Evolutionary conservation across 2,113 vertebrate species (phyloP).

Genomic region (Bufo gargarizans): DNA sequence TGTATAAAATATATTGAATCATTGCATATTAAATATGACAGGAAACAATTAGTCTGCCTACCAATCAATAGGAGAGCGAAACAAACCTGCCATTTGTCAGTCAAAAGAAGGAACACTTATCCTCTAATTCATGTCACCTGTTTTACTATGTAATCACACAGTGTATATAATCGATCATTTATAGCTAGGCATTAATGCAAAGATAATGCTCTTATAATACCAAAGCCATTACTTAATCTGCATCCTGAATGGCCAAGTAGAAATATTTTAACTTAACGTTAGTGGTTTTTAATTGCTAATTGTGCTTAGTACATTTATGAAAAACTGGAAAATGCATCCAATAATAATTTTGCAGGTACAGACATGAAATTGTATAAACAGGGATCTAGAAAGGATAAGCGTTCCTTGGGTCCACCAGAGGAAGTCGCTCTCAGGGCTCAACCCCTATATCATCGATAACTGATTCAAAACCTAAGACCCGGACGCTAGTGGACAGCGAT

Average conservation of each 20-base stretch:
- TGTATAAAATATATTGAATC: neutral
- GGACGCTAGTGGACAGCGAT: too few relatives aligned
- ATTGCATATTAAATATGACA: conserved; percentile 7
- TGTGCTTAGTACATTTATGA: neutral
- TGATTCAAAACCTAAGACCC: too few relatives aligned
- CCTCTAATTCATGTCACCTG: conserved; percentile 17
- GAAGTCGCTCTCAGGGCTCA: too few relatives aligned
- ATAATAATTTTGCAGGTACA: neutral
- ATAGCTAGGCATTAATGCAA: neutral
- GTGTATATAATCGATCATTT: neutral
- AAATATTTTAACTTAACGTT: neutral
- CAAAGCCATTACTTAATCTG: neutral
- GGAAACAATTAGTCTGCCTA: conserved; percentile 8
- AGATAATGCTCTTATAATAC: neutral
- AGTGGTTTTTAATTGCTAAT: neutral
- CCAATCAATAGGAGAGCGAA: conserved; percentile 20
- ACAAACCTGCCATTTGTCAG: conserved; percentile 23
- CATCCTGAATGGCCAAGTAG: neutral
- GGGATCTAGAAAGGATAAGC: too few relatives aligned
- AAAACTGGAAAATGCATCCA: neutral
- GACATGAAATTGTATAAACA: too few relatives aligned
- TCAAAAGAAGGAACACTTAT: conserved; percentile 8
- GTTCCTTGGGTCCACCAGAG: too few relatives aligned
- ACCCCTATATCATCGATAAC: too few relatives aligned
- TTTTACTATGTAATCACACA: conserved; percentile 34